Evolutionary conservation across 1,140 invertebrate genomes (phyloP), one percentile per base, ranked within the genome.

Genomic region (Lysiphlebus fabarum): DNA sequence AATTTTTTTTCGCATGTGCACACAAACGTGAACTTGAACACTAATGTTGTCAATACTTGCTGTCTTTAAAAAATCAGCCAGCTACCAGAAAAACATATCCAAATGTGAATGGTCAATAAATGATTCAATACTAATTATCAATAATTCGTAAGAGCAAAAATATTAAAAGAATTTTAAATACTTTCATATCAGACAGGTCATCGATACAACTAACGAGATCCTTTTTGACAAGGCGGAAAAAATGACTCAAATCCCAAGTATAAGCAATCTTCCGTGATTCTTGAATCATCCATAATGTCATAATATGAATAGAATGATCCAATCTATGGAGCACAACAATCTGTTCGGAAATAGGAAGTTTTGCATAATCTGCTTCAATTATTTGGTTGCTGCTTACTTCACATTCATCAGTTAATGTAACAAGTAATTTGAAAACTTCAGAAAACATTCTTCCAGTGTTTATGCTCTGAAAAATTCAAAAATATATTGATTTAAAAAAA

Each of bases 261-360:
- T 88, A 88, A 10, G 87, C 86, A 11, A 90, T 80, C 49, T 84
- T 80, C 56, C 86, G 84, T 0, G 87, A 84, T 71, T 87, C 86
- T 7, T 83, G 83, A 34, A 85, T 76, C 36, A 87, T 85, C 89
- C 89, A 92, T 0, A 90, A 70, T 33, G 88, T 80, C 66, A 84
- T 87, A 0, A 87, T 89, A 66, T 91, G 89, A 9, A 91, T 82
- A 0, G 89, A 88, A 67, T 90, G 88, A 77, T 90, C 88, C 84
- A 90, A 77, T 68, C 89, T 80, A 70, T 91, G 89, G 5, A 91
- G 76, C 41, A 90, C 83, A 5, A 89, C 86, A 70, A 91, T 91
- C 75, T 91, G 90, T 68, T 91, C 90, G 0, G 89, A 87, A 6
- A 91, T 77, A 0, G 89, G 88, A 48, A 90, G 66, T 63, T 90